Evolutionary conservation across 2,888 invertebrate genomes (phyloP), one percentile per base, ranked within the genome.

Genomic region (Thalpophila matura): DNA sequence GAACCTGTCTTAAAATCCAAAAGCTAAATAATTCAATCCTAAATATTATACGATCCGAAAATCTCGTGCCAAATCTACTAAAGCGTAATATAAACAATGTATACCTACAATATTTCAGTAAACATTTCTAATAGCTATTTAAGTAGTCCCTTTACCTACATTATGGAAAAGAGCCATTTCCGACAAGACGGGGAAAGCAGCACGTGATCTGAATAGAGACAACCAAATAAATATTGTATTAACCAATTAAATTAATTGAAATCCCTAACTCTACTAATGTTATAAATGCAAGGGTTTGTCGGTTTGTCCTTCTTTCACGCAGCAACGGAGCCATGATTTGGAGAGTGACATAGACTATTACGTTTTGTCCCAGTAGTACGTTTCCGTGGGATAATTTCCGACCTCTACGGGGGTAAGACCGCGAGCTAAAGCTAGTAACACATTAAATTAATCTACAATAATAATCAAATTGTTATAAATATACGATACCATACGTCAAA

Each of bases 211-310:
- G 83, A 77, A 80, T 83, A 70, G 46, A 33, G 9, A 80, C 42
- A 54, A 55, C 59, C 57, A 67, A 40, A 79, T 67, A 53, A 65
- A 50, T 9, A 65, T 57, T 46, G 33, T 47, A 58, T 46, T 46
- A 47, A 73, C 50, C 77, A 80, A 81, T 84, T 81, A 78, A 47
- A 58, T 60, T 61, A 77, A 81, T 78, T 78, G 67, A 70, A 77
- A 74, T 33, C 5, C 12, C 4, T 12, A n/a, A n/a, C n/a, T n/a
- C n/a, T n/a, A n/a, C n/a, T n/a, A n/a, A n/a, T n/a, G n/a, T n/a
- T n/a, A n/a, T n/a, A n/a, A n/a, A n/a, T n/a, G n/a, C n/a, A n/a
- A n/a, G n/a, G n/a, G n/a, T n/a, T n/a, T n/a, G n/a, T n/a, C n/a
- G n/a, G n/a, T n/a, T n/a, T n/a, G n/a, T n/a, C n/a, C n/a, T n/a